These are phyloP conservation scores for Dendroctonus valens DNA, from an alignment of 1,140 invertebrate genomes.

Conservation along the genomic window DNA sequence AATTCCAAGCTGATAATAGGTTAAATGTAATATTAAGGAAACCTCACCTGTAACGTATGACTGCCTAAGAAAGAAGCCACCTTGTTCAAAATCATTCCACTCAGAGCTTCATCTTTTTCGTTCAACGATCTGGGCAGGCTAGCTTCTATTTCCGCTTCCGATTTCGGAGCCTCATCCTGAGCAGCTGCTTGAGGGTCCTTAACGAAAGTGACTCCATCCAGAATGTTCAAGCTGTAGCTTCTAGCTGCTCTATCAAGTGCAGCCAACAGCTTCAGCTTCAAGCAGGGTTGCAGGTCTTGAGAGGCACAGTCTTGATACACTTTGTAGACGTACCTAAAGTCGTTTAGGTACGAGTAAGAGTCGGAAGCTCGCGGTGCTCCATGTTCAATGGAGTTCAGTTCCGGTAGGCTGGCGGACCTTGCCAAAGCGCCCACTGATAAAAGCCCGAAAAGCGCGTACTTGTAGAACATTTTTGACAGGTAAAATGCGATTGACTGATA, in stretches of 20 bases:
- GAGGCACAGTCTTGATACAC: constrained; percentile 74
- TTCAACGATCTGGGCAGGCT: constrained; percentile 65
- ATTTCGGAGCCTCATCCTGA: constrained; percentile 48
- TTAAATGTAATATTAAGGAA: not conserved
- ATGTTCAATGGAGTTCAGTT: constrained; percentile 52
- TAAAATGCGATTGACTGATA: constrained; percentile 45
- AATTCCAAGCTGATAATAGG: too few species aligned
- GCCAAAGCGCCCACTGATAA: constrained; percentile 48
- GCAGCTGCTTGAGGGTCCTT: constrained; percentile 56
- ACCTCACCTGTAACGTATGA: constrained; percentile 69
- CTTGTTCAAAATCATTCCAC: constrained; percentile 71
- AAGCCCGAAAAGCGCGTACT: constrained; percentile 49
- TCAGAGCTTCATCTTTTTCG: constrained; percentile 70
- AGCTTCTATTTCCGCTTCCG: constrained; percentile 64
- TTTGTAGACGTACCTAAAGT: constrained; percentile 58
- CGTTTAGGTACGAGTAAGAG: constrained; percentile 52
- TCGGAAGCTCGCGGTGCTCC: constrained; percentile 46
- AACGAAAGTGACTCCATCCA: constrained; percentile 71
- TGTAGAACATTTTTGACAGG: constrained; percentile 43
- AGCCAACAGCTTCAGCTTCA: constrained; percentile 73
- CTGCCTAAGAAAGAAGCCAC: constrained; percentile 70
- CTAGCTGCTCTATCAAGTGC: constrained; percentile 68
- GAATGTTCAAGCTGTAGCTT: constrained; percentile 60
- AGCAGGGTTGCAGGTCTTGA: constrained; percentile 66
- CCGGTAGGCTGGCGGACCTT: constrained; percentile 52